Percentiles rank a stretch among this genome's conserved stretches.
Conservation (phyloP, 1,140 invertebrate species). For the Amphibalanus amphitrite region DNA sequence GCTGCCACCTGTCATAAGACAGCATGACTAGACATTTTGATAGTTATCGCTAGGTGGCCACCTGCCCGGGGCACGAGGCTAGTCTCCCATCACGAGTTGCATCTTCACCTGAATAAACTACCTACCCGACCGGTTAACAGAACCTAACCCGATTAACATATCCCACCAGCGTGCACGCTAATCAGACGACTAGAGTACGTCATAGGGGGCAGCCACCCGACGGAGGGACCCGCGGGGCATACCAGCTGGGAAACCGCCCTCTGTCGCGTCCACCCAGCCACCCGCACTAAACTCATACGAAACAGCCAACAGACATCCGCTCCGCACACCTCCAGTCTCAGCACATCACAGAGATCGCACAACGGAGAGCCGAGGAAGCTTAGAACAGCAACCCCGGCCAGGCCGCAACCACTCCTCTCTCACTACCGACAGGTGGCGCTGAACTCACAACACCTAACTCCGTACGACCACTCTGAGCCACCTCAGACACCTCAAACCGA, state of each 20-base stretch:
- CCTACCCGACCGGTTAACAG: neutral
- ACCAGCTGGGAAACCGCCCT: neutral
- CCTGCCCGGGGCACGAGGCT: too few relatives aligned
- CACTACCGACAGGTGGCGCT: neutral
- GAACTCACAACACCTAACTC: neutral
- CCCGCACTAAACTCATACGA: neutral
- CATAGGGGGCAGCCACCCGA: neutral
- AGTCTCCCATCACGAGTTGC: neutral
- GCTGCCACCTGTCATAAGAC: neutral
- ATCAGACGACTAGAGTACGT: neutral
- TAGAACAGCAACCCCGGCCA: neutral
- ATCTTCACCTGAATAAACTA: neutral
- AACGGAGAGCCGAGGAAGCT: neutral
- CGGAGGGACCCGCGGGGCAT: too few relatives aligned
- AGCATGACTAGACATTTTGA: neutral
- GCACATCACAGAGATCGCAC: neutral
- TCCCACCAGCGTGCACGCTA: neutral
- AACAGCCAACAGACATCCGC: neutral
- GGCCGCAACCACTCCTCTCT: too few relatives aligned
- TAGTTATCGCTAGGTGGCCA: neutral
- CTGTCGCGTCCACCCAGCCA: neutral
- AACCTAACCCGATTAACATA: neutral
- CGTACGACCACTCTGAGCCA: neutral
- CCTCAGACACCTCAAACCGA: too few relatives aligned
- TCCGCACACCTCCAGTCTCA: neutral